Conservation (phyloP, 2,888 invertebrate species). For the Nomada ferruginata region DNA sequence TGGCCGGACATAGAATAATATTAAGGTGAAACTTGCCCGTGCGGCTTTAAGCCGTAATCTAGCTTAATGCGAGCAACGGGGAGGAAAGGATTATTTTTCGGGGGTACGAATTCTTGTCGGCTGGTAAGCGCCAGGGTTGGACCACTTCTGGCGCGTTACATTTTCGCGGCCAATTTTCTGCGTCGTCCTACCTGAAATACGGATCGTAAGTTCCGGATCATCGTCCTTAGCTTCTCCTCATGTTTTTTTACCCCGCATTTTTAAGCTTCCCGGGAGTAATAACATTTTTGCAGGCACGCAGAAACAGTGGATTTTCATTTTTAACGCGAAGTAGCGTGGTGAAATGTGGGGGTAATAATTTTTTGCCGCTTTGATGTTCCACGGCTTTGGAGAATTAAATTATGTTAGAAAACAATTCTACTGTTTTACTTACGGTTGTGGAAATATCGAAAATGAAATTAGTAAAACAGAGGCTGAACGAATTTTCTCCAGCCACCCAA, state of each 20-base stretch:
- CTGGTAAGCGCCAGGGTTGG: not conserved
- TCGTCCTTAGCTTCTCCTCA: not conserved
- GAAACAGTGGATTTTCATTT: no score
- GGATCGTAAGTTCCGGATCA: constrained; percentile 11
- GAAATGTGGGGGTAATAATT: no score
- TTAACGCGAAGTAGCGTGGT: no score
- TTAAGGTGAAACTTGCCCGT: constrained; percentile 64
- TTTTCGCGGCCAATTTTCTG: constrained; percentile 26
- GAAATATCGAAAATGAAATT: no score
- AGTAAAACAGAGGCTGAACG: no score
- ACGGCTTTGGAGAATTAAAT: no score
- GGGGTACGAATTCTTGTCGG: constrained; percentile 32
- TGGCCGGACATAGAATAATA: constrained; percentile 67
- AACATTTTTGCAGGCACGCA: no score
- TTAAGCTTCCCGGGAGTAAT: no score
- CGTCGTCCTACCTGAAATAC: constrained; percentile 6
- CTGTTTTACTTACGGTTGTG: no score
- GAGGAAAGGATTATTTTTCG: constrained; percentile 62
- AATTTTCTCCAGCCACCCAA: no score
- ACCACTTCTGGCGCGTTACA: not conserved
- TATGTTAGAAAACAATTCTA: no score
- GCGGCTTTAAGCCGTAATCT: constrained; percentile 64
- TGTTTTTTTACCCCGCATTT: not conserved
- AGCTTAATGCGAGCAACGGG: constrained; percentile 51
- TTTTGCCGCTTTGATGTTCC: no score